Evolutionary conservation across 1,140 invertebrate genomes (phyloP).

Genomic region (Amphibalanus amphitrite): DNA sequence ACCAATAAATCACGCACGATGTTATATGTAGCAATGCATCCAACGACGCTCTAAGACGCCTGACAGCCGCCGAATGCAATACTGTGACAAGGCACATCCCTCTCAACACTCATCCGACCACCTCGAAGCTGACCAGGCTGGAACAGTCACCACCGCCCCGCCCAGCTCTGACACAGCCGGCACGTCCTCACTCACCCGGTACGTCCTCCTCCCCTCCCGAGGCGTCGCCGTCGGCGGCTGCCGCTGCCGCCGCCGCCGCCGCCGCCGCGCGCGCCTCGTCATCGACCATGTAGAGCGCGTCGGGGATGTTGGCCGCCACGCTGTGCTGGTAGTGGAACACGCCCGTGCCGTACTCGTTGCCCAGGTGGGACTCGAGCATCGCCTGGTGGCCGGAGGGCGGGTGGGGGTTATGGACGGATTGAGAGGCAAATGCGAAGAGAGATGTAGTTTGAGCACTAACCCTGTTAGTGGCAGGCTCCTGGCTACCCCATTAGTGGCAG

Average conservation of each 20-base stretch:
- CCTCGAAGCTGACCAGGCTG: not conserved
- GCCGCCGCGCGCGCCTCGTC: slow-evolving; percentile 32
- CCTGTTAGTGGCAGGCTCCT: no score
- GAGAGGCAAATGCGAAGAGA: no score
- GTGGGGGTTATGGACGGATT: no score
- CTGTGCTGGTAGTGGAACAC: slow-evolving; percentile 17
- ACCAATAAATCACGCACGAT: no score
- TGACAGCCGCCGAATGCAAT: no score
- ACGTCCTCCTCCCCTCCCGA: slow-evolving; percentile 36
- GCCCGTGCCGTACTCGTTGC: not conserved
- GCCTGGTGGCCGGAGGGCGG: slow-evolving; percentile 1
- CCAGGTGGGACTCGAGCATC: not conserved
- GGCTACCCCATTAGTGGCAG: no score
- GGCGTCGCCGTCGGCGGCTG: slow-evolving; percentile 27
- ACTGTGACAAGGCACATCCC: no score
- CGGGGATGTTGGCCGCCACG: slow-evolving; percentile 51
- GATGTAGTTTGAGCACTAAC: no score
- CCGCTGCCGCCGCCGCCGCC: slow-evolving; percentile 21
- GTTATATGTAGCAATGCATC: no score
- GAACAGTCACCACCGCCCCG: not conserved
- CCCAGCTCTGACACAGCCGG: slow-evolving; percentile 22
- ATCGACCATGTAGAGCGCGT: slow-evolving; percentile 85
- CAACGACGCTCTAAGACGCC: no score
- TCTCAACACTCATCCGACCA: no score
- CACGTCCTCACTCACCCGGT: slow-evolving; percentile 25